Percentiles rank a stretch among this genome's conserved stretches.
Evolutionary conservation across 2,113 vertebrate genomes (phyloP).

Genomic region (Apaloderma vittatum): DNA sequence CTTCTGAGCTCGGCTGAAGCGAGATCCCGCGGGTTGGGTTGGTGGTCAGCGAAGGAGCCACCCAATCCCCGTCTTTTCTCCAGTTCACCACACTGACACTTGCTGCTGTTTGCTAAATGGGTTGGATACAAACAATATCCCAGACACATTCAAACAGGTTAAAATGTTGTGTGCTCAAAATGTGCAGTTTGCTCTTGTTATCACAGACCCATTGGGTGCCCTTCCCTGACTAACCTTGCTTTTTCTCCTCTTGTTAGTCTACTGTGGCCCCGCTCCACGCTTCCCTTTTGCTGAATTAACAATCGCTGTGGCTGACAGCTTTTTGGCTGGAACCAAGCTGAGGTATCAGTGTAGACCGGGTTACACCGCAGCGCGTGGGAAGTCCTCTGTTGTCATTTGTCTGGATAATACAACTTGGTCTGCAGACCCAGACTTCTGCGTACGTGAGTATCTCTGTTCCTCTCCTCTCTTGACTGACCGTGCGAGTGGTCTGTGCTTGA

Average conservation of each 20-base stretch:
- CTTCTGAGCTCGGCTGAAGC: background rate
- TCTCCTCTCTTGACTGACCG: background rate
- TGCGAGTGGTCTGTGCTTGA: background rate
- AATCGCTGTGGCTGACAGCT: accelerated
- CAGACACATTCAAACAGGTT: background rate
- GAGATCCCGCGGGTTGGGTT: background rate
- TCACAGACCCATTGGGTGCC: background rate
- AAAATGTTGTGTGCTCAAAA: background rate
- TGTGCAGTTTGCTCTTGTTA: accelerated
- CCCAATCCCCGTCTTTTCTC: background rate
- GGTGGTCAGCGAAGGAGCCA: background rate
- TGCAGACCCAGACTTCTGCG: background rate
- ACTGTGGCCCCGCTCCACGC: background rate
- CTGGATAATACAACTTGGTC: background rate
- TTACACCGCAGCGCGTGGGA: accelerated
- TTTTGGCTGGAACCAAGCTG: accelerated
- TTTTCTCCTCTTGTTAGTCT: background rate
- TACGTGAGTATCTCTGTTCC: background rate
- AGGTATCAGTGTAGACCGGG: background rate
- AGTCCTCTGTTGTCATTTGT: background rate
- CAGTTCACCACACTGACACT: background rate
- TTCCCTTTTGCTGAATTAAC: background rate
- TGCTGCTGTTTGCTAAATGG: background rate
- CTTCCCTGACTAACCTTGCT: background rate
- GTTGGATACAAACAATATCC: background rate